Conservation (phyloP, 1,140 invertebrate genomes). For the Paraescarpia echinospica region DNA sequence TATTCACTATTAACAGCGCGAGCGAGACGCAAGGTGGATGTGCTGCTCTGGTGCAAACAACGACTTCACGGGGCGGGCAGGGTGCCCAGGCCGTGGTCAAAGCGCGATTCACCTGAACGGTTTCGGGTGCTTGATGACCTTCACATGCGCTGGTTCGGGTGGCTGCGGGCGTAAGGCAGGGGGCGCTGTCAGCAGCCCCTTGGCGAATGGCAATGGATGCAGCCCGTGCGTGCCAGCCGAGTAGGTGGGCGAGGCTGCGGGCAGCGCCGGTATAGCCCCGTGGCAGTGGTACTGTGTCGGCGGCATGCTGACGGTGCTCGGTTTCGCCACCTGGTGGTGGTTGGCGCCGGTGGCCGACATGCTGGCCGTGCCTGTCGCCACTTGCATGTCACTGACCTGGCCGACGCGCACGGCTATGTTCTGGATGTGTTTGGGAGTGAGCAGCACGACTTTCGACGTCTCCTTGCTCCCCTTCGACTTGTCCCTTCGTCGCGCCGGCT, state of each 20-base stretch:
- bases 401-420: neutral
- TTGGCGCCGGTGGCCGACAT: neutral
- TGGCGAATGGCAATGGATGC: neutral
- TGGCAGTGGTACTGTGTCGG: neutral
- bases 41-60: neutral
- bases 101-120: constrained; percentile 17
- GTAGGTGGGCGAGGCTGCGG: neutral
- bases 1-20: neutral
- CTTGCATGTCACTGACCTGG: neutral
- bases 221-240: neutral
- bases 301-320: constrained; percentile 8
- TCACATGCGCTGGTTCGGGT: neutral
- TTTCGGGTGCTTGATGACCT: constrained; percentile 16
- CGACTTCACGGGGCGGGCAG: neutral
- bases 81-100: neutral
- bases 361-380: neutral
- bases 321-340: neutral
- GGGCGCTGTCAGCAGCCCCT: neutral
- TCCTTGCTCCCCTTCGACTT: constrained; percentile 4
- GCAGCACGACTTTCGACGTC: neutral
- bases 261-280: neutral
- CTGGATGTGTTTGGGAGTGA: neutral
- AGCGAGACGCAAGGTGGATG: neutral
- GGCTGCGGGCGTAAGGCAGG: neutral
- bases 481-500: neutral